A percentile compares a stretch with the other conserved stretches of the same genome.
phyloP scores from a whole-genome alignment of 2,797 vertebrate species.

The Bryconaethiops microstoma region DNA sequence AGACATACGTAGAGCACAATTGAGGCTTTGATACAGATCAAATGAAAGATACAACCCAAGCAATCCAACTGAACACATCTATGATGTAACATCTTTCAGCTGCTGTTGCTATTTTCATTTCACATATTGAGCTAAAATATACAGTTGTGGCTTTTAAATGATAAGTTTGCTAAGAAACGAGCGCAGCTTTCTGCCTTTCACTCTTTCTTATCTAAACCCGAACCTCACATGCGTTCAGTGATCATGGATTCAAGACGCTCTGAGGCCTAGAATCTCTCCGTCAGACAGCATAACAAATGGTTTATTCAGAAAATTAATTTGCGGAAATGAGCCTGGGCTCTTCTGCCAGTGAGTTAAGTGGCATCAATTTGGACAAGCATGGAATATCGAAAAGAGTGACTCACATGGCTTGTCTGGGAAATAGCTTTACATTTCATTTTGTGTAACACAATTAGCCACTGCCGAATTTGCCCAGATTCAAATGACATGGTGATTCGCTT shows the following conservation, averaged over 20 bases:
- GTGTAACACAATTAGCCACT: constrained; percentile 53
- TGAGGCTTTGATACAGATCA: constrained; percentile 20
- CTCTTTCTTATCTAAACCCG: constrained; percentile 1
- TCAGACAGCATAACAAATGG: constrained; percentile 63
- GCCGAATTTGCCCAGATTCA: constrained; percentile 41
- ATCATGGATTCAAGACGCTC: constrained; percentile 39
- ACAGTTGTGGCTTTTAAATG: constrained; percentile 19
- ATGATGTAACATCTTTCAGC: background rate
- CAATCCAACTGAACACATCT: background rate
- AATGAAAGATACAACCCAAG: background rate
- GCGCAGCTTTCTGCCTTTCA: constrained; percentile 18
- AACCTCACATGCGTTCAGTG: constrained; percentile 3
- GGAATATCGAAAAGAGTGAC: constrained; percentile 47
- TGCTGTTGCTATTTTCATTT: background rate
- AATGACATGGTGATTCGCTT: constrained; percentile 46
- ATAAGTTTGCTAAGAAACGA: constrained; percentile 4
- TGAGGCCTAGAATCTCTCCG: constrained; percentile 47
- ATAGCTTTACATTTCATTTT: constrained; percentile 55
- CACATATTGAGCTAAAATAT: background rate
- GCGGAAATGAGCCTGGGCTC: constrained; percentile 57
- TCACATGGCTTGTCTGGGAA: constrained; percentile 38
- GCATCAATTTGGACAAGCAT: constrained; percentile 54
- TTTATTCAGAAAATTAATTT: constrained; percentile 65
- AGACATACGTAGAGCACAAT: constrained; percentile 9
- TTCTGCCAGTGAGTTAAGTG: constrained; percentile 55